These are phyloP conservation scores for Drosophila dunni DNA, from an alignment of 1,140 invertebrate species.

Conservation along the genomic window DNA sequence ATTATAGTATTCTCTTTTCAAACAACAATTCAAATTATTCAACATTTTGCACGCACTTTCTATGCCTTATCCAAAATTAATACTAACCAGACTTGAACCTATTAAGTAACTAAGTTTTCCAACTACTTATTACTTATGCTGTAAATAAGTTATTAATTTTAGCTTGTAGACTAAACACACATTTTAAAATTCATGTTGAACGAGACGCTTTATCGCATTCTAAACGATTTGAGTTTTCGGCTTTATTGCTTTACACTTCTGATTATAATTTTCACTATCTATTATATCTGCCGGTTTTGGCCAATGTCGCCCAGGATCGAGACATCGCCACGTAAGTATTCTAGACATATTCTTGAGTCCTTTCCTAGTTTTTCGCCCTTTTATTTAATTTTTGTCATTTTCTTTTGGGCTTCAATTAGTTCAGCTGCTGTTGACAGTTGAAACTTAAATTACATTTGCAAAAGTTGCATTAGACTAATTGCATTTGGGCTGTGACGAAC, in stretches of 20 bases:
- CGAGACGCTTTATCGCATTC: constrained; percentile 9
- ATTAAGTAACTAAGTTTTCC: background rate
- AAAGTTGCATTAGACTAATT: constrained; percentile 20
- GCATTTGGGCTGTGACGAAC: constrained; percentile 27
- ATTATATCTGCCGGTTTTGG: constrained; percentile 21
- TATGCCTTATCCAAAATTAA: constrained; percentile 18
- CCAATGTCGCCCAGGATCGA: constrained; percentile 21
- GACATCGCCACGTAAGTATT: constrained; percentile 27
- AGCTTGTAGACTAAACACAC: constrained; percentile 4
- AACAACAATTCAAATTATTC: constrained; percentile 6
- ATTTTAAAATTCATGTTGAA: constrained; percentile 17
- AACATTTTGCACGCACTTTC: constrained; percentile 30
- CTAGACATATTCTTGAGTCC: background rate
- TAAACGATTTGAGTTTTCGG: constrained; percentile 24
- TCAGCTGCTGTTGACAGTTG: constrained; percentile 5
- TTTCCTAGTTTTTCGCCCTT: background rate
- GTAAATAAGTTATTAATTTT: constrained; percentile 6
- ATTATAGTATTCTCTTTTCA: constrained; percentile 2
- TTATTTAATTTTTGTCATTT: constrained; percentile 2
- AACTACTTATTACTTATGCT: background rate
- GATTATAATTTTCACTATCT: constrained; percentile 22
- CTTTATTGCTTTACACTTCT: constrained; percentile 24
- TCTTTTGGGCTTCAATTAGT: constrained; percentile 4
- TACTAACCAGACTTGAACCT: constrained; percentile 2
- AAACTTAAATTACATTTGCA: constrained; percentile 34